A percentile compares a stretch with the other conserved stretches of the same genome.
These are phyloP conservation scores for Mythimna pallens DNA, from an alignment of 2,888 invertebrate species.

Conservation along the genomic window DNA sequence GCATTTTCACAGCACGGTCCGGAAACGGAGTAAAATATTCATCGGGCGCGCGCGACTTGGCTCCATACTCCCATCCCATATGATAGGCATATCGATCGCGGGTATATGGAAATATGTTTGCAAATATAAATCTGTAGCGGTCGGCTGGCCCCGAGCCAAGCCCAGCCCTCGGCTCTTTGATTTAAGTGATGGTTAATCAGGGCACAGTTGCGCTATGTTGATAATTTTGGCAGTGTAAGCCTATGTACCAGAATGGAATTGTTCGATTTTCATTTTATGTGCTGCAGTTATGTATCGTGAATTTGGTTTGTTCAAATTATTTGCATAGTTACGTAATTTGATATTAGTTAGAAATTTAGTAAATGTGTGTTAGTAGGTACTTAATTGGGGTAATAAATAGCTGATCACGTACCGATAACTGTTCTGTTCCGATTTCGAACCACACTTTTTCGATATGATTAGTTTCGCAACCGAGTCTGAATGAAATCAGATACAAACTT, in stretches of 20 bases:
- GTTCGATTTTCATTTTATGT: slow-evolving; percentile 29
- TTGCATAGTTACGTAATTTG: not conserved
- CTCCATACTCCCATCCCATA: slow-evolving; percentile 50
- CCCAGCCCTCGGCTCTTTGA: slow-evolving; percentile 67
- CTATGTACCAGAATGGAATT: slow-evolving; percentile 25
- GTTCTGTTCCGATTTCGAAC: not conserved
- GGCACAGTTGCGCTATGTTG: slow-evolving; percentile 57
- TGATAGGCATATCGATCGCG: slow-evolving; percentile 66
- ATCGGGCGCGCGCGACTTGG: slow-evolving; percentile 58
- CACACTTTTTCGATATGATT: not conserved
- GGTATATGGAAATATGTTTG: slow-evolving; percentile 74
- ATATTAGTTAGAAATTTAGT: not conserved
- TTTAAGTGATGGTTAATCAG: slow-evolving; percentile 75
- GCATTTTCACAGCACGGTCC: slow-evolving; percentile 50
- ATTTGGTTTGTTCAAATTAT: slow-evolving; percentile 12
- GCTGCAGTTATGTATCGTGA: slow-evolving; percentile 24
- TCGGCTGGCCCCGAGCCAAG: slow-evolving; percentile 80
- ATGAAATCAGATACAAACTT: slow-evolving; percentile 4
- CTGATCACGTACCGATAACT: not conserved
- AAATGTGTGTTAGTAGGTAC: not conserved
- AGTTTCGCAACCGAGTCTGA: not conserved
- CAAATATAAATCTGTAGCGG: slow-evolving; percentile 81
- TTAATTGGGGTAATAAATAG: not conserved
- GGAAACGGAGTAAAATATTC: slow-evolving; percentile 59
- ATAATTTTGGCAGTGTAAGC: slow-evolving; percentile 55